Conservation (phyloP, 2,888 invertebrate genomes). For the Trisateles emortualis region DNA sequence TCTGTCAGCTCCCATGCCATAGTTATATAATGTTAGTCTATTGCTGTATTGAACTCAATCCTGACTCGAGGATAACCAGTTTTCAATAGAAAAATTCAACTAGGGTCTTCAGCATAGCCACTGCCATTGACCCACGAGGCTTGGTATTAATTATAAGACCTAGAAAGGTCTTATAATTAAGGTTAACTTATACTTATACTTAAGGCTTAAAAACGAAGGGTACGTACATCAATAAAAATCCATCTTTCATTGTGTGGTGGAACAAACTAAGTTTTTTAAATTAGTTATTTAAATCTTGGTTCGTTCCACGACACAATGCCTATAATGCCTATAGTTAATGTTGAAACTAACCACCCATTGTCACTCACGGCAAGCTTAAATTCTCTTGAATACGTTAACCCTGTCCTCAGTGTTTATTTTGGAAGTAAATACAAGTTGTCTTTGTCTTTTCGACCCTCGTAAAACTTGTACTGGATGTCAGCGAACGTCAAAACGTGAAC, state of each 20-base stretch:
- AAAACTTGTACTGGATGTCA: slow-evolving; percentile 40
- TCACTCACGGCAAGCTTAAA: background rate
- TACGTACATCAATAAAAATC: background rate
- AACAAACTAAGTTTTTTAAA: too few relatives aligned
- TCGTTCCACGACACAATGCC: background rate
- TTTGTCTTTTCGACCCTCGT: slow-evolving; percentile 53
- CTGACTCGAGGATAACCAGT: too few relatives aligned
- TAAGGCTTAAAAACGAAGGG: too few relatives aligned
- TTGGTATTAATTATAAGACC: too few relatives aligned
- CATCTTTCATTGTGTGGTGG: background rate
- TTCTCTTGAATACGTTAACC: slow-evolving; percentile 31
- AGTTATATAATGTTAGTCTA: too few relatives aligned
- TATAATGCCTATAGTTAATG: background rate
- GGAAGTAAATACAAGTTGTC: slow-evolving; percentile 19
- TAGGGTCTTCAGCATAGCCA: too few relatives aligned
- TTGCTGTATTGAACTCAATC: too few relatives aligned
- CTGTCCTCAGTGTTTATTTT: slow-evolving; percentile 26
- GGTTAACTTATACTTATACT: too few relatives aligned
- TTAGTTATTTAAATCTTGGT: slow-evolving; percentile 16
- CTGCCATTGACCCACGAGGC: too few relatives aligned
- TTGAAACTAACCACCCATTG: background rate
- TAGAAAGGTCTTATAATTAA: too few relatives aligned
- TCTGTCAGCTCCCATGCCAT: too few relatives aligned
- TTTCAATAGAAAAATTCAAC: too few relatives aligned
- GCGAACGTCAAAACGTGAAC: slow-evolving; percentile 48